A percentile compares a stretch with the other conserved stretches of the same genome.
These are phyloP conservation scores for Lycopodina hypogea DNA, from an alignment of 37 sponge, comb jelly and placozoan genomes.

Conservation along the genomic window DNA sequence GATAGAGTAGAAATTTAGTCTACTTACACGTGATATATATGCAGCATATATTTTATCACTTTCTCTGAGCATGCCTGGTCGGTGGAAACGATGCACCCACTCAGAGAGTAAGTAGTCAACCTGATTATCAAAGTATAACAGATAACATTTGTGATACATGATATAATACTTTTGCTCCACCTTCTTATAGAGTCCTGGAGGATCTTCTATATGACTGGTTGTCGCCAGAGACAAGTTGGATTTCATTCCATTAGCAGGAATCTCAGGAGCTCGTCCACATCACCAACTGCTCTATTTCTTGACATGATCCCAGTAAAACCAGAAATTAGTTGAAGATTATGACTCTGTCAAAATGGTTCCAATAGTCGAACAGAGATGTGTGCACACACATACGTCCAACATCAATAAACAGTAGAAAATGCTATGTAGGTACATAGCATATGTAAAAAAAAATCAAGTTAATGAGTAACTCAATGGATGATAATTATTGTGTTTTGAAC, in stretches of 20 bases:
- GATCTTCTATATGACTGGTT: slow-evolving; percentile 76
- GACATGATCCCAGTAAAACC: slow-evolving; percentile 8
- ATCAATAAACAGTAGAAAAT: neutral
- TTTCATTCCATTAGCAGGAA: slow-evolving; percentile 17
- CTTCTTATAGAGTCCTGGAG: slow-evolving; percentile 93
- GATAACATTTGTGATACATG: neutral
- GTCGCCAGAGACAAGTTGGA: neutral
- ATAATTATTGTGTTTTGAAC: neutral
- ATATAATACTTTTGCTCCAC: slow-evolving; percentile 7
- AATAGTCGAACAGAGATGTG: slow-evolving; percentile 69
- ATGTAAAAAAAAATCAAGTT: too few relatives aligned
- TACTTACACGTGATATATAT: slow-evolving; percentile 77
- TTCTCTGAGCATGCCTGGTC: slow-evolving; percentile 81
- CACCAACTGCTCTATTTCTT: slow-evolving; percentile 2
- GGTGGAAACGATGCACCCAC: slow-evolving; percentile 94
- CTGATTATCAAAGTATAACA: slow-evolving; percentile 12
- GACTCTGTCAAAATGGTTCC: slow-evolving; percentile 69
- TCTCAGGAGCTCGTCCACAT: slow-evolving; percentile 56
- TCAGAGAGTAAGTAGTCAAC: slow-evolving; percentile 93
- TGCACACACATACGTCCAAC: neutral
- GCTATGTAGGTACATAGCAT: too few relatives aligned
- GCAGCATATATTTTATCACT: slow-evolving; percentile 87
- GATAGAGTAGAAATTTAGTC: too few relatives aligned
- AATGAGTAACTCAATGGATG: neutral
- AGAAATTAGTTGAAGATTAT: slow-evolving; percentile 38